Evolutionary conservation across 2,113 vertebrate species (phyloP).

Genomic region (Muntiacus reevesi): DNA sequence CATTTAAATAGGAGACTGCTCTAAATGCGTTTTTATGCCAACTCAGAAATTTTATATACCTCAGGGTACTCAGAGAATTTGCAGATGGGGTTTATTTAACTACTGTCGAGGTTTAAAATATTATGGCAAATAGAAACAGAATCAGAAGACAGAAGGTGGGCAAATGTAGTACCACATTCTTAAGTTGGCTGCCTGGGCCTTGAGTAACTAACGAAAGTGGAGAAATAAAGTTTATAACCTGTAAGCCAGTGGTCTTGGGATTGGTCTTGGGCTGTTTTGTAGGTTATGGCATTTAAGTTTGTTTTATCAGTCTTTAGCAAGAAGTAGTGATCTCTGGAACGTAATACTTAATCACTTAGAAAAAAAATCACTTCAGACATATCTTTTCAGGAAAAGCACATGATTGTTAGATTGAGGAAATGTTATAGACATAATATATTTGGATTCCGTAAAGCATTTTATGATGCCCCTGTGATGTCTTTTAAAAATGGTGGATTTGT

Average conservation of each 20-base stretch:
- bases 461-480: not conserved
- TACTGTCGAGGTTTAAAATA: not conserved
- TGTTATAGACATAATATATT: not conserved
- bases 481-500: not conserved
- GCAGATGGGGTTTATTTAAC: constrained; percentile 23
- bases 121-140: not conserved
- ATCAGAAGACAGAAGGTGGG: not conserved
- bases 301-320: not conserved
- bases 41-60: not conserved
- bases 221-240: not conserved
- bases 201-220: not conserved
- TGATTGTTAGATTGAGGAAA: not conserved
- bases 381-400: not conserved
- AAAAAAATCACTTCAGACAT: not conserved
- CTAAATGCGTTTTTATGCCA: not conserved
- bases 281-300: not conserved
- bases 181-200: not conserved
- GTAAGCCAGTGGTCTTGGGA: not conserved
- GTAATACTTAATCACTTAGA: not conserved
- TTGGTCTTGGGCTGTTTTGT: not conserved
- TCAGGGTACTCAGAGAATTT: not conserved
- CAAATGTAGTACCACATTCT: not conserved
- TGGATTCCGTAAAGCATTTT: not conserved
- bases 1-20: not conserved
- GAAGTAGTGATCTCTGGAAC: not conserved